Evolutionary conservation across 2,797 vertebrate species (phyloP).

Genomic region (Hafferia zeledoni): DNA sequence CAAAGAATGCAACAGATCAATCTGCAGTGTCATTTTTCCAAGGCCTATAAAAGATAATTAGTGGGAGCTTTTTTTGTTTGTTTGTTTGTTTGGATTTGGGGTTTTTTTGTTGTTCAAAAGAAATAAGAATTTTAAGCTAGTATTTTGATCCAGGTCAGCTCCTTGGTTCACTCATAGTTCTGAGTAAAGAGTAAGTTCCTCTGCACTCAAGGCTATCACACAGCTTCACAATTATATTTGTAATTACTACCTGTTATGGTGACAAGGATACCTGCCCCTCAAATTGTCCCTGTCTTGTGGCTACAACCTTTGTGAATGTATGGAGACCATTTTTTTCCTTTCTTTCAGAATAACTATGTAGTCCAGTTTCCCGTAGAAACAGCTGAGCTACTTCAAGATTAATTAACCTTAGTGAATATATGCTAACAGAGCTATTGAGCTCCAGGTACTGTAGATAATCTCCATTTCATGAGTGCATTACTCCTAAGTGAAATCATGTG

Average conservation of each 20-base stretch:
- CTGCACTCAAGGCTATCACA: not conserved
- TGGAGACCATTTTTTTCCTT: not conserved
- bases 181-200: not conserved
- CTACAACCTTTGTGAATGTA: not conserved
- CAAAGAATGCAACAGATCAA: not conserved
- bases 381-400: constrained; percentile 2
- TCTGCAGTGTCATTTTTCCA: not conserved
- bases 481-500: not conserved
- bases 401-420: constrained; percentile 35
- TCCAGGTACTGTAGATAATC: not conserved
- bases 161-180: not conserved
- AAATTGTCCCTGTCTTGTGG: not conserved
- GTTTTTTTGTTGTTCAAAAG: not conserved
- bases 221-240: not conserved
- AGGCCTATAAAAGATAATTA: not conserved
- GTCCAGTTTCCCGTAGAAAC: not conserved
- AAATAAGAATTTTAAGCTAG: not conserved
- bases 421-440: not conserved
- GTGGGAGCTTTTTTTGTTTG: too few species aligned
- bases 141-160: not conserved
- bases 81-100: not conserved
- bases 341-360: not conserved
- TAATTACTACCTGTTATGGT: not conserved
- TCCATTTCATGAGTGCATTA: not conserved
- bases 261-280: not conserved